Conservation (phyloP, 2,797 vertebrate species). For the Dipus sagitta region DNA sequence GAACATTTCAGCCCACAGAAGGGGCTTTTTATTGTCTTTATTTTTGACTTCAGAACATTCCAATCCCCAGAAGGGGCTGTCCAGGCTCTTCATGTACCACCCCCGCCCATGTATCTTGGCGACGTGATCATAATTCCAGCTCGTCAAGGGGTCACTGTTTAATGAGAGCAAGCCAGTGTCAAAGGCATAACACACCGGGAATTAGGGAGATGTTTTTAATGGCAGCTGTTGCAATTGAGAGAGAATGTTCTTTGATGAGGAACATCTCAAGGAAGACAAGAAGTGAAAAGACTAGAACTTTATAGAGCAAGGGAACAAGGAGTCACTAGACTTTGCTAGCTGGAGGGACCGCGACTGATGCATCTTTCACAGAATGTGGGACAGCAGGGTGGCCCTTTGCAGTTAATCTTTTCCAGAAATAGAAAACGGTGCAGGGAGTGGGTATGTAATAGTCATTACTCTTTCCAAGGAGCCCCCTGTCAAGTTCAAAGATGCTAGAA, state of each 20-base stretch:
- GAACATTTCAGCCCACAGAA: not conserved
- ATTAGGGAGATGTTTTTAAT: not conserved
- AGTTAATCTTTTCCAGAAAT: not conserved
- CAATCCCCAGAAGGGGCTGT: not conserved
- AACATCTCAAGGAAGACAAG: not conserved
- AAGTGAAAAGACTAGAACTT: not conserved
- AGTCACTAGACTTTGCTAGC: not conserved
- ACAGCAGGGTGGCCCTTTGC: not conserved
- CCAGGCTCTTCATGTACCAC: not conserved
- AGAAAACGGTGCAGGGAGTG: not conserved
- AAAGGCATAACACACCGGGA: not conserved
- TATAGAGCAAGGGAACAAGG: not conserved
- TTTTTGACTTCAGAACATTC: conserved; percentile 30
- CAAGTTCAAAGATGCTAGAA: not conserved
- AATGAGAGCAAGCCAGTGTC: not conserved
- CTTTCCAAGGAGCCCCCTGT: not conserved
- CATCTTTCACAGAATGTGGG: not conserved
- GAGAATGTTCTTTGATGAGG: not conserved
- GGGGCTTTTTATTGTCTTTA: not conserved
- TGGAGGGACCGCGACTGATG: not conserved
- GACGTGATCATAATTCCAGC: conserved; percentile 2
- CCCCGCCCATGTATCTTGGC: not conserved
- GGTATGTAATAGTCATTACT: not conserved
- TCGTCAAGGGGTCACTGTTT: not conserved
- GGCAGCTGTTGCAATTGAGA: not conserved